Conservation (phyloP, 2,113 vertebrate species). For the Uropsilus gracilis region DNA sequence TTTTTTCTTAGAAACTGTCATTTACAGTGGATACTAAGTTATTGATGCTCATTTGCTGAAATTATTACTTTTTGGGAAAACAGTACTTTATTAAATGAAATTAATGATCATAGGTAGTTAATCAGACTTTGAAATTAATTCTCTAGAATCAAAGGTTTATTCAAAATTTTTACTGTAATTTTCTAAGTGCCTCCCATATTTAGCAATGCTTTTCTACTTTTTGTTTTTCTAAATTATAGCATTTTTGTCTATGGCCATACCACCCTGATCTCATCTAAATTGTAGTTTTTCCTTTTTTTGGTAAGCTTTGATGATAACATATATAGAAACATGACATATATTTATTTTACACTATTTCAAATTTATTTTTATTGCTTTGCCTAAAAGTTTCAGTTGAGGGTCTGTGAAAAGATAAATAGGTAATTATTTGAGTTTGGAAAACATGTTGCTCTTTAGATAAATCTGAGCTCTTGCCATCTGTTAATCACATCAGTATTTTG, state of each 20-base stretch:
- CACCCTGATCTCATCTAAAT: too few species aligned
- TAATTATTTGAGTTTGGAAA: background rate
- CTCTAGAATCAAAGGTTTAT: background rate
- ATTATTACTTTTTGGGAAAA: constrained; percentile 13
- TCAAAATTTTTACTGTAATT: background rate
- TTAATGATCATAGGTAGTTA: constrained; percentile 8
- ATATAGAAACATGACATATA: background rate
- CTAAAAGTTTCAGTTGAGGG: background rate
- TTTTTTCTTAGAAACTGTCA: background rate
- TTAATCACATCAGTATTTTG: background rate
- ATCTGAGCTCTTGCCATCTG: background rate
- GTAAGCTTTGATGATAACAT: background rate
- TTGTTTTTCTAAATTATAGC: background rate
- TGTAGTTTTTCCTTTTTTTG: background rate
- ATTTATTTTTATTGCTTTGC: constrained; percentile 27
- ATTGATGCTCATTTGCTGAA: background rate
- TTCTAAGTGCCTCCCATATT: background rate
- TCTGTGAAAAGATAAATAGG: background rate
- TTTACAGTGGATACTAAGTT: background rate
- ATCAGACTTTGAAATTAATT: constrained; percentile 30
- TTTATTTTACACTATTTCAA: background rate
- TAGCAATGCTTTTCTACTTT: background rate
- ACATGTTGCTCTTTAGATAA: background rate
- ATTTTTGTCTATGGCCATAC: too few species aligned
- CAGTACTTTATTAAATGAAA: constrained; percentile 1